A percentile compares a stretch with the other conserved stretches of the same genome.
phyloP scores from a whole-genome alignment of 35 echinoderm and acorn worm genomes.

The Eucidaris tribuloides region DNA sequence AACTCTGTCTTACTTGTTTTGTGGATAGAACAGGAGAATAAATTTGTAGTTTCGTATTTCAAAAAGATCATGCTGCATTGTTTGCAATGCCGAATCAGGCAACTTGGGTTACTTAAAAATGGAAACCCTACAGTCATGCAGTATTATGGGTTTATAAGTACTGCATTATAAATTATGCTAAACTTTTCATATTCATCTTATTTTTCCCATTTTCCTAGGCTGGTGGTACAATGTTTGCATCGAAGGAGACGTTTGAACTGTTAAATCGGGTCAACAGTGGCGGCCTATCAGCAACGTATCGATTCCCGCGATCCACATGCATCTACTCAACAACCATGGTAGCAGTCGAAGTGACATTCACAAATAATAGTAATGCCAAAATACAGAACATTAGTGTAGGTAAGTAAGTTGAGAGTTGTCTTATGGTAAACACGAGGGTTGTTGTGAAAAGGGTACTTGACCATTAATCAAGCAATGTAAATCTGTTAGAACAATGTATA shows the following conservation, averaged over 20 bases:
- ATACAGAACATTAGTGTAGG: slow-evolving; percentile 86
- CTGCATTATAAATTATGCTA: background rate
- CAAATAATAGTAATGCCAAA: slow-evolving; percentile 68
- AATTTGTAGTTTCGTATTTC: too few species aligned
- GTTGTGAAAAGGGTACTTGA: too few species aligned
- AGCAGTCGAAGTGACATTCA: slow-evolving; percentile 87
- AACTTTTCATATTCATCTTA: background rate
- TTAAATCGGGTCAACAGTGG: slow-evolving; percentile 93
- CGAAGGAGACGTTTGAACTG: slow-evolving; percentile 75
- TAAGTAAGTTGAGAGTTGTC: too few species aligned
- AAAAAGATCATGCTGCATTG: too few species aligned
- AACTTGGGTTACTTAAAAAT: too few species aligned
- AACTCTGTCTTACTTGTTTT: too few species aligned
- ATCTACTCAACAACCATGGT: slow-evolving; percentile 92
- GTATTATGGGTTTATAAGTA: too few species aligned
- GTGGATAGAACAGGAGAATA: too few species aligned
- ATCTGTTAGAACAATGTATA: too few species aligned
- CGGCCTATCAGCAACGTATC: slow-evolving; percentile 75
- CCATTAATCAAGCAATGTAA: background rate
- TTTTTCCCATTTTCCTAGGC: slow-evolving; percentile 6
- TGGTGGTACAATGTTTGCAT: slow-evolving; percentile 55
- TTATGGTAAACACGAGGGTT: too few species aligned
- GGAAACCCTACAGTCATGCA: too few species aligned
- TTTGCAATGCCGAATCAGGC: too few species aligned
- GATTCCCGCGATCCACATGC: slow-evolving; percentile 63